Evolutionary conservation across 2,113 vertebrate genomes (phyloP).

Genomic region (Psilopsiagon aurifrons): DNA sequence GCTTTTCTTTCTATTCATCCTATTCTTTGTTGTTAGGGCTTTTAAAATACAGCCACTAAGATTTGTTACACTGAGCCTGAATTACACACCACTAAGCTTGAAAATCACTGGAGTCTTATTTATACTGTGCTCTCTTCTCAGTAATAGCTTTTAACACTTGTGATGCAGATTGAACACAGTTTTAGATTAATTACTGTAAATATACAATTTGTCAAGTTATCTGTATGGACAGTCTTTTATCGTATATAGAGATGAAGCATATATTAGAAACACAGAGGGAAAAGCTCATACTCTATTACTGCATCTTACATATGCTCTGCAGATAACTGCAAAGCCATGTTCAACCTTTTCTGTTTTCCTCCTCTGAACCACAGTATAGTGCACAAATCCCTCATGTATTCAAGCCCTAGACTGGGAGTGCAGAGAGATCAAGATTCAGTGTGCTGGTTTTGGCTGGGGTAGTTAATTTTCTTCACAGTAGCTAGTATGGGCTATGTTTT

Average conservation of each 20-base stretch:
- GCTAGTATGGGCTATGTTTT: background rate
- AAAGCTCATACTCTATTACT: background rate
- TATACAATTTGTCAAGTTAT: background rate
- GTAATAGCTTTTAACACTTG: background rate
- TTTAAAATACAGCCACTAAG: background rate
- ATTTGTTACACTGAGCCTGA: background rate
- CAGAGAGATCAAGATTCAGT: background rate
- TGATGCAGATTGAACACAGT: background rate
- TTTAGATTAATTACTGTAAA: slow-evolving; percentile 23
- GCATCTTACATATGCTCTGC: background rate
- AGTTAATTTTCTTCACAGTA: background rate
- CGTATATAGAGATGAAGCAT: background rate
- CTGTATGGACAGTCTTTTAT: background rate
- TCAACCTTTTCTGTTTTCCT: background rate
- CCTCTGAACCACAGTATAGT: background rate
- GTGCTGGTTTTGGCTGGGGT: background rate
- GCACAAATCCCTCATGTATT: background rate
- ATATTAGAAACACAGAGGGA: background rate
- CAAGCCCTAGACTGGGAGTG: background rate
- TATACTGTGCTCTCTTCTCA: background rate
- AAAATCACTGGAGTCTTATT: background rate
- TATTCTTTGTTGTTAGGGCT: background rate
- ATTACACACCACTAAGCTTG: background rate
- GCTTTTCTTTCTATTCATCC: background rate
- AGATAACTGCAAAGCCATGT: background rate